Conservation (phyloP, 2,888 invertebrate genomes). For the Cerceris ruficornis region DNA sequence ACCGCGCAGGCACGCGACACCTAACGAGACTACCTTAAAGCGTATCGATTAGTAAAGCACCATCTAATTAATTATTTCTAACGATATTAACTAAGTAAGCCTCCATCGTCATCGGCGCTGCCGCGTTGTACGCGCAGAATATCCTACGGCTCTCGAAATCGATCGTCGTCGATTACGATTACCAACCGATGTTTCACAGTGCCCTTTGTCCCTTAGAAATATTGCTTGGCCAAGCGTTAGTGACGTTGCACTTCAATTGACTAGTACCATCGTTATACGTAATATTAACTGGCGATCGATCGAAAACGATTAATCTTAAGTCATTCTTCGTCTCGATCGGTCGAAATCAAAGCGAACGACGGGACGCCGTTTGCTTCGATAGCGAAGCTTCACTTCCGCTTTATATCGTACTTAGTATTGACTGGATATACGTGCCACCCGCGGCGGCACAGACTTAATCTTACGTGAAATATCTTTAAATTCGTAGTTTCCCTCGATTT, state of each 20-base stretch:
- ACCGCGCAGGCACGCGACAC: slow-evolving; percentile 60
- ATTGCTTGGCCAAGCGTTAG: slow-evolving; percentile 72
- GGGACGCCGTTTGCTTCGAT: slow-evolving; percentile 12
- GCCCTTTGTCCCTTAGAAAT: slow-evolving; percentile 42
- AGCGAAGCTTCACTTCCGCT: slow-evolving; percentile 62
- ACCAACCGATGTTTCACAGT: slow-evolving; percentile 61
- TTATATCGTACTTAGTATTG: slow-evolving; percentile 56
- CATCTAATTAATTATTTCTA: slow-evolving; percentile 71
- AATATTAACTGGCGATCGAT: slow-evolving; percentile 34
- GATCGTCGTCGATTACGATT: slow-evolving; percentile 59
- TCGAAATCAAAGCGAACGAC: slow-evolving; percentile 21
- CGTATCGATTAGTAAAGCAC: slow-evolving; percentile 74
- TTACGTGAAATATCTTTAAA: slow-evolving; percentile 51
- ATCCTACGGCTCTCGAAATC: slow-evolving; percentile 55
- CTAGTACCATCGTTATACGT: slow-evolving; percentile 69
- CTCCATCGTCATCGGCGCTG: slow-evolving; percentile 22
- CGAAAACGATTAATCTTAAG: not conserved
- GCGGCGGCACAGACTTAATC: slow-evolving; percentile 38
- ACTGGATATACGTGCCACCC: slow-evolving; percentile 47
- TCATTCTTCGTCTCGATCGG: slow-evolving; percentile 1
- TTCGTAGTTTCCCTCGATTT: slow-evolving; percentile 45
- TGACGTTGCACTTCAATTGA: slow-evolving; percentile 76
- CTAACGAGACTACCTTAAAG: slow-evolving; percentile 68
- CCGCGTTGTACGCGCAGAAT: slow-evolving; percentile 19
- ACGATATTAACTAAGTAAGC: slow-evolving; percentile 65